These are phyloP conservation scores for Anisognathus igniventris DNA, from an alignment of 2,797 vertebrate genomes.

Conservation along the genomic window DNA sequence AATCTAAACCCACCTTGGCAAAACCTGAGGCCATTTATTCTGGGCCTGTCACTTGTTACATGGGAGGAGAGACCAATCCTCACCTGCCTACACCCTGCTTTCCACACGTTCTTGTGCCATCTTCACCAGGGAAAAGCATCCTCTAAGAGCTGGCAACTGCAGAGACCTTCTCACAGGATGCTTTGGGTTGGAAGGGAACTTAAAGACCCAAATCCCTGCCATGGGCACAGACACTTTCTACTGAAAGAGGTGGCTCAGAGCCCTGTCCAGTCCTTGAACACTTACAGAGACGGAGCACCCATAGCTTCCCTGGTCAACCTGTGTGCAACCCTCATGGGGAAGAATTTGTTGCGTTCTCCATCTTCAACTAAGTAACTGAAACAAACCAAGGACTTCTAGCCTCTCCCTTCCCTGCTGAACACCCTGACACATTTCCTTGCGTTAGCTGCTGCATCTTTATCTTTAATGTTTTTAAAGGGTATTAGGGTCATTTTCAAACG, in stretches of 20 bases:
- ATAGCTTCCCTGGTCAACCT: neutral
- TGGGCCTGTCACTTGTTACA: neutral
- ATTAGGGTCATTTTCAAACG: fast-evolving
- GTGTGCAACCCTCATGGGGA: too few relatives aligned
- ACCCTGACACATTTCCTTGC: fast-evolving
- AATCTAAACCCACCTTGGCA: neutral
- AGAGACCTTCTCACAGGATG: neutral
- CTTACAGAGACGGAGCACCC: neutral
- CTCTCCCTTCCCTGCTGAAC: neutral
- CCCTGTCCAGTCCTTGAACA: neutral
- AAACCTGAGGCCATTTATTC: neutral
- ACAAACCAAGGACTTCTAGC: neutral
- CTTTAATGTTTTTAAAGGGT: neutral
- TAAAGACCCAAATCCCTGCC: neutral
- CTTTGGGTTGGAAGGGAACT: neutral
- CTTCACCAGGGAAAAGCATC: neutral
- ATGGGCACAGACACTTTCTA: neutral
- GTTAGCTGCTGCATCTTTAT: fast-evolving
- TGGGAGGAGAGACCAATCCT: neutral
- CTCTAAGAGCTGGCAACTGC: too few relatives aligned
- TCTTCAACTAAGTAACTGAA: neutral
- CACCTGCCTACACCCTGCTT: neutral
- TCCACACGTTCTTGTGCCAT: neutral
- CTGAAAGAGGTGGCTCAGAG: neutral
- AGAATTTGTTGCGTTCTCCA: too few relatives aligned